Conservation (phyloP, 2,797 vertebrate genomes). For the Dermochelys coriacea region DNA sequence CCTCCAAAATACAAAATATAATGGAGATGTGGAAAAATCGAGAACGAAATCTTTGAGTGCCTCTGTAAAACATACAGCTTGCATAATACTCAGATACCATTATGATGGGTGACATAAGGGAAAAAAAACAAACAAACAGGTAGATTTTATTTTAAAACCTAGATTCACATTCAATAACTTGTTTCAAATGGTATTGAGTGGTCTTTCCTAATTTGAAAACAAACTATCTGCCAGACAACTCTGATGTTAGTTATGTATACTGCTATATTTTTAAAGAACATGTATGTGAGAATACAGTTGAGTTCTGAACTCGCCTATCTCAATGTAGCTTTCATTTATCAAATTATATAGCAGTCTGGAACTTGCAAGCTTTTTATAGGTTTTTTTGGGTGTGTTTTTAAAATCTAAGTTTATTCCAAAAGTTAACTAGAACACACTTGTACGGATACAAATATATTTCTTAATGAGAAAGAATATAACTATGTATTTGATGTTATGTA, state of each 20-base stretch:
- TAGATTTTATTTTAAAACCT: too few relatives aligned
- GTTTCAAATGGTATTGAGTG: neutral
- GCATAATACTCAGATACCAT: too few relatives aligned
- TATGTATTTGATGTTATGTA: neutral
- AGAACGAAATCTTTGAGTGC: too few relatives aligned
- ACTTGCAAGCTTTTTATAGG: neutral
- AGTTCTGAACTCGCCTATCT: neutral
- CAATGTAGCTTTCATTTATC: neutral
- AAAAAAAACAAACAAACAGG: too few relatives aligned
- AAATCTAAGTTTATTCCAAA: neutral
- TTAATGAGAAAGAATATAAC: neutral
- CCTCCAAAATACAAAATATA: too few relatives aligned
- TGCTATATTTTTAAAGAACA: too few relatives aligned
- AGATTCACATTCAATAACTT: neutral
- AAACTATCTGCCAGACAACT: neutral
- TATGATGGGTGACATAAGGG: too few relatives aligned
- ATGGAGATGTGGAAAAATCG: too few relatives aligned
- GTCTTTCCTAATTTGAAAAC: neutral
- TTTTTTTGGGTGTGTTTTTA: neutral
- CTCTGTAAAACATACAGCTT: too few relatives aligned
- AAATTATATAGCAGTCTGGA: neutral
- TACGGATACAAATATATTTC: neutral
- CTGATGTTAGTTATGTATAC: neutral
- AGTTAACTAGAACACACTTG: neutral
- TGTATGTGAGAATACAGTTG: too few relatives aligned